Evolutionary conservation across 2,113 vertebrate species (phyloP).

Genomic region (Rhombomys opimus): DNA sequence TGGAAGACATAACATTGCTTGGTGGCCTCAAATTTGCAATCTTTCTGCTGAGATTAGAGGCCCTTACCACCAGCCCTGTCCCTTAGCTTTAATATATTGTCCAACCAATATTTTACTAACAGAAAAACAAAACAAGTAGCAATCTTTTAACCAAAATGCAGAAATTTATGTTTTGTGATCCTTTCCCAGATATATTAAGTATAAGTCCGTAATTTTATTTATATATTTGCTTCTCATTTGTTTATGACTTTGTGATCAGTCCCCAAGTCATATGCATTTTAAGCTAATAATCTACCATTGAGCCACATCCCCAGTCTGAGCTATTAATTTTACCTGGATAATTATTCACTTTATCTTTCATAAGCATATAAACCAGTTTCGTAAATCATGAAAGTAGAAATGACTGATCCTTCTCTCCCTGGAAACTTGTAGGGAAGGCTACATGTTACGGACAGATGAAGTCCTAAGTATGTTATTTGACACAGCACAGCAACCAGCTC

Average conservation of each 20-base stretch:
- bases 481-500: neutral
- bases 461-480: neutral
- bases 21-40: neutral
- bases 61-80: neutral
- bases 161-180: slow-evolving; percentile 9
- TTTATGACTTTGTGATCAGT: neutral
- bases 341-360: slow-evolving; percentile 10
- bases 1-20: neutral
- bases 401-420: neutral
- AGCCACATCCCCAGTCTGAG: neutral
- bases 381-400: neutral
- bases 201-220: neutral
- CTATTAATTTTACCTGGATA: slow-evolving; percentile 8
- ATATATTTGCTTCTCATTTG: neutral
- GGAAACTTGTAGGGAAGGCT: neutral
- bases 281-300: neutral
- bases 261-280: too few relatives aligned
- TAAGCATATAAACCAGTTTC: neutral
- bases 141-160: neutral
- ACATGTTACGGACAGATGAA: neutral
- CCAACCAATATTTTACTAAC: slow-evolving; percentile 33
- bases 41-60: neutral
- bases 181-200: slow-evolving; percentile 6
- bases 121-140: slow-evolving; percentile 54
- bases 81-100: neutral